Evolutionary conservation across 1,140 invertebrate genomes (phyloP).

Genomic region (Heliconius hermathena): DNA sequence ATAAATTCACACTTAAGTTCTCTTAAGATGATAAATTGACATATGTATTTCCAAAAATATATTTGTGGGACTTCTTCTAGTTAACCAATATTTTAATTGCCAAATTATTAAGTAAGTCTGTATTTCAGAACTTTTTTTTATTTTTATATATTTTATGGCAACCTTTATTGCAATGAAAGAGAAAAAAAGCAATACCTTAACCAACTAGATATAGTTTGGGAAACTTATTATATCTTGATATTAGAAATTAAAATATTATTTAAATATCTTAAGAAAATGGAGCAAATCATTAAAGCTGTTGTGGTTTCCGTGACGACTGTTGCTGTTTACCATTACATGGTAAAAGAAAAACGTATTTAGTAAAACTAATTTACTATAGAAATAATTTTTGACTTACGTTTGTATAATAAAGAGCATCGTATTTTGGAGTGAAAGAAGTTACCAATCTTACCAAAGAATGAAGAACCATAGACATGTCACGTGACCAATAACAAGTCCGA

Average conservation of each 20-base stretch:
- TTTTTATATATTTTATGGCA: not conserved
- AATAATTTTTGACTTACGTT: not conserved
- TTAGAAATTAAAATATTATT: not conserved
- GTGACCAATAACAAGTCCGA: not conserved
- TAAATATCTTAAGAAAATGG: constrained; percentile 38
- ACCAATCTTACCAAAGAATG: not conserved
- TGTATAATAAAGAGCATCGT: not conserved
- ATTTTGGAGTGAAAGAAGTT: not conserved
- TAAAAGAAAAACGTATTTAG: constrained; percentile 13
- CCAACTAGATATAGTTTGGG: not conserved
- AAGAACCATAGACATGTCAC: not conserved
- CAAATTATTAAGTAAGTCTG: not conserved
- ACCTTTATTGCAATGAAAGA: not conserved
- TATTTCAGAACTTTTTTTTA: not conserved
- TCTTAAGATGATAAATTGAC: too few relatives aligned
- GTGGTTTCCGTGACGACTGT: constrained; percentile 45
- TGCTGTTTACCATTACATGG: constrained; percentile 52
- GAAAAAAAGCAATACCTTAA: not conserved
- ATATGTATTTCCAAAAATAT: too few relatives aligned
- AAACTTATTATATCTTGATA: not conserved
- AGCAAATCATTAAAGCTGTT: constrained; percentile 44
- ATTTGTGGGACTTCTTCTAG: not conserved
- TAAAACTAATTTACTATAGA: not conserved
- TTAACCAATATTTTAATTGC: not conserved
- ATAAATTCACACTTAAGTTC: too few relatives aligned